These are phyloP conservation scores for Poecilobothrus nobilitatus DNA, from an alignment of 2,888 invertebrate genomes.

Conservation along the genomic window DNA sequence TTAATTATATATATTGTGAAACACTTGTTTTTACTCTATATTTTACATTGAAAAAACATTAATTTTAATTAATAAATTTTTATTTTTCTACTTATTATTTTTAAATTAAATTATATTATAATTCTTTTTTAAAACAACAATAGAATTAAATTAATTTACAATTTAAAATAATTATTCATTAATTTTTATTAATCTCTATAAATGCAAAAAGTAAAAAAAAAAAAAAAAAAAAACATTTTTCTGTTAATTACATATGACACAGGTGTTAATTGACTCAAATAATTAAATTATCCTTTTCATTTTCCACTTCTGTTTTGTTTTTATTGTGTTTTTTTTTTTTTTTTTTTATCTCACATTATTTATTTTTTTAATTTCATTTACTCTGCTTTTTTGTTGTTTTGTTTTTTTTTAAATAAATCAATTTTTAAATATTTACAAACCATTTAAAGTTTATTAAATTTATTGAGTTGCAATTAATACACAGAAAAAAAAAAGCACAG, in stretches of 20 bases:
- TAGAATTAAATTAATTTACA: neutral
- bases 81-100: too few relatives aligned
- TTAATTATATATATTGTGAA: too few relatives aligned
- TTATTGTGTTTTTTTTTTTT: neutral
- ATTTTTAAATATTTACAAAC: neutral
- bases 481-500: neutral
- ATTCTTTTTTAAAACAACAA: too few relatives aligned
- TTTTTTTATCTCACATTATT: neutral
- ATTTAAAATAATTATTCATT: neutral
- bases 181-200: neutral
- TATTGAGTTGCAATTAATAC: neutral
- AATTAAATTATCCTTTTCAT: neutral
- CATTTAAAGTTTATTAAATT: conserved; percentile 4
- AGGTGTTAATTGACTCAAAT: conserved; percentile 1
- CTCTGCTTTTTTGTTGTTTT: neutral
- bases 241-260: neutral
- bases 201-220: too few relatives aligned
- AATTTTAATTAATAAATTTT: too few relatives aligned
- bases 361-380: too few relatives aligned
- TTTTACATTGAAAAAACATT: too few relatives aligned
- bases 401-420: neutral
- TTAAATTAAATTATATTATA: too few relatives aligned
- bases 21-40: too few relatives aligned
- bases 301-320: too few relatives aligned
- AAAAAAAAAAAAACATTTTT: neutral